Base-by-base conservation (phyloP, 1,140 invertebrate species). In the Homarus americanus region DNA sequence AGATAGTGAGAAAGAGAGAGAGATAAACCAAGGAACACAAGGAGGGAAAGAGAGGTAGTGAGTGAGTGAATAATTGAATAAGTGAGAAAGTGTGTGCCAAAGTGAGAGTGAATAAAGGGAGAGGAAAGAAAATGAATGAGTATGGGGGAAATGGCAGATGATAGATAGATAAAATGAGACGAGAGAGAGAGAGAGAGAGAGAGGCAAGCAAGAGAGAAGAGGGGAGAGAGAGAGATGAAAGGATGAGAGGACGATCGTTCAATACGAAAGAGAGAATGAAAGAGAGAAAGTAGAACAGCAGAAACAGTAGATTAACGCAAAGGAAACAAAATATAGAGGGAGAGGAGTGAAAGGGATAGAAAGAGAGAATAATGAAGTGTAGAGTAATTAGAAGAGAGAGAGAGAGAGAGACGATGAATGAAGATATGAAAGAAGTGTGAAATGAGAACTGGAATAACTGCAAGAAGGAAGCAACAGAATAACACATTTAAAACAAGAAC, bases 71-170 rank as follows among this genome's bases (percentile, higher is more conserved):
- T 17, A 28, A 41, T 38, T 24, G 17, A 24, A n/a, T 12, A 10
- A 49, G 44, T 12, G 28, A 24, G 76, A 79, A 28, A 79, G 44
- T 15, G 44, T 28, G 28, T n/a, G 40, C 15, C n/a, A 17, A 20
- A 15, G 28, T 9, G 28, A 49, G 40, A 53, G 2, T 15, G 38
- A 80, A 41, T 17, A 32, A 69, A 44, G 0, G 66, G n/a, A 73
- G 38, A 41, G 66, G 49, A 44, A 32, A 85, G 72, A 85, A n/a
- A 75, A 49, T 36, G 66, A 85, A 38, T 66, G 10, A 40, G n/a
- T 38, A 32, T 66, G 40, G 40, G 79, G n/a, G 41, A 58, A 72
- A 72, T 12, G 41, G 58, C 1, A 40, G 41, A 1, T 20, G 34
- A n/a, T 12, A 53, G 44, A 41, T 24, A 15, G 38, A 38, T 15